phyloP scores from a whole-genome alignment of 2,113 vertebrate species.

The Dicaeum eximium region DNA sequence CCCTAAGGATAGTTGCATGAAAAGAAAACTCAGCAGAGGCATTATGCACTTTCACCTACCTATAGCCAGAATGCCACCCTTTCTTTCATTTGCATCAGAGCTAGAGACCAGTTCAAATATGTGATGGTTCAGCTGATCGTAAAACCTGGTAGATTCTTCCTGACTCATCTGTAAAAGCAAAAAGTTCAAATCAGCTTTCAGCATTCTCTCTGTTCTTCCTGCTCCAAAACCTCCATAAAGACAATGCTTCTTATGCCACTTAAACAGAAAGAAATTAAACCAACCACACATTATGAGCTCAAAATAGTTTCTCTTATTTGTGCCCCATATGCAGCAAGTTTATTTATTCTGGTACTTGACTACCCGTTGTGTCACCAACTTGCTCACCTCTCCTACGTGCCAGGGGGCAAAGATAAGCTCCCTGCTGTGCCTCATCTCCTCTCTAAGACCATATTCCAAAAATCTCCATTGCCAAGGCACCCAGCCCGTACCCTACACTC shows the following conservation, averaged over 20 bases:
- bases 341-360: background rate
- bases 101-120: conserved; percentile 99
- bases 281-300: background rate
- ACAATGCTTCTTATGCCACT: background rate
- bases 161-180: conserved; percentile 85
- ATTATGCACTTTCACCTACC: conserved; percentile 73
- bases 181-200: background rate
- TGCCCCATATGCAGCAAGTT: background rate
- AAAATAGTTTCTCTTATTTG: background rate
- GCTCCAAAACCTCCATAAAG: background rate
- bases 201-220: background rate
- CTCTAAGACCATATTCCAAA: background rate
- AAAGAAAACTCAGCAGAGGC: background rate
- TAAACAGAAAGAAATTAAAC: background rate
- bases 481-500: background rate
- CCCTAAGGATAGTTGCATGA: background rate
- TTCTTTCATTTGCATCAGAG: conserved; percentile 97
- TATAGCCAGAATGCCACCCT: conserved; percentile 97
- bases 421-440: background rate
- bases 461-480: background rate
- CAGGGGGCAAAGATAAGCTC: background rate
- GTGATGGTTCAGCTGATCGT: conserved; percentile 97
- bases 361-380: background rate
- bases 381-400: background rate
- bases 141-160: conserved; percentile 97